phyloP scores from a whole-genome alignment of 2,797 vertebrate species.

The Paedocypris micromegethes region DNA sequence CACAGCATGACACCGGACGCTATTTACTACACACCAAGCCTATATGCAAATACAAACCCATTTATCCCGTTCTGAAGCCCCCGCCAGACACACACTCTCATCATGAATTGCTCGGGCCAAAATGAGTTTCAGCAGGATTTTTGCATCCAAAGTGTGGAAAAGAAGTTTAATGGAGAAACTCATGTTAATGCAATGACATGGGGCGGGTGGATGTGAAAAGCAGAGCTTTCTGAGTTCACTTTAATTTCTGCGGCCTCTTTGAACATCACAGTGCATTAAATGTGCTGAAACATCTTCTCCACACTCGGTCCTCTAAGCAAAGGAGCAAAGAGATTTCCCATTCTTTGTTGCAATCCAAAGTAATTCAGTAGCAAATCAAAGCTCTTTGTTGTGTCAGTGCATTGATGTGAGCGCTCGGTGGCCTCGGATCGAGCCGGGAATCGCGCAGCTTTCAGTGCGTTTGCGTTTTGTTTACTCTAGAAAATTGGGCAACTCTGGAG shows the following conservation, averaged over 20 bases:
- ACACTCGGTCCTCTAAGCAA: not conserved
- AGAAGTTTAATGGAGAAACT: slow-evolving; percentile 19
- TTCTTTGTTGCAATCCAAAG: slow-evolving; percentile 20
- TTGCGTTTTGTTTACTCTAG: slow-evolving; percentile 25
- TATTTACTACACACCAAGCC: too few species aligned
- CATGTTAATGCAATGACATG: slow-evolving; percentile 11
- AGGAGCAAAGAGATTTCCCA: slow-evolving; percentile 18
- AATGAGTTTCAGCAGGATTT: slow-evolving; percentile 26
- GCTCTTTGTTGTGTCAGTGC: slow-evolving; percentile 10
- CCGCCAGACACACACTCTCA: too few species aligned
- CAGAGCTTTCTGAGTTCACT: slow-evolving; percentile 11
- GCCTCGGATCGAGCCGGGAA: not conserved
- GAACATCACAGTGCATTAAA: slow-evolving; percentile 13
- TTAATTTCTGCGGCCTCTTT: slow-evolving; percentile 9
- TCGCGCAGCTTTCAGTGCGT: slow-evolving; percentile 16
- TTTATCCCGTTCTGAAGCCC: too few species aligned
- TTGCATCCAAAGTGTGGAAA: not conserved
- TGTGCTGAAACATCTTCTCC: slow-evolving; percentile 28
- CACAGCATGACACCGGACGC: too few species aligned
- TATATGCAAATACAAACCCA: too few species aligned
- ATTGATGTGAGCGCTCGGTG: slow-evolving; percentile 7
- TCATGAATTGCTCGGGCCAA: not conserved
- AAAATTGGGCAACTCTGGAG: slow-evolving; percentile 21
- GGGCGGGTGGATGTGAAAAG: not conserved
- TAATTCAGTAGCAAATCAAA: slow-evolving; percentile 27